Evolutionary conservation across 2,888 invertebrate genomes (phyloP), one percentile per base, ranked within the genome.

Genomic region (Volucella zonaria): DNA sequence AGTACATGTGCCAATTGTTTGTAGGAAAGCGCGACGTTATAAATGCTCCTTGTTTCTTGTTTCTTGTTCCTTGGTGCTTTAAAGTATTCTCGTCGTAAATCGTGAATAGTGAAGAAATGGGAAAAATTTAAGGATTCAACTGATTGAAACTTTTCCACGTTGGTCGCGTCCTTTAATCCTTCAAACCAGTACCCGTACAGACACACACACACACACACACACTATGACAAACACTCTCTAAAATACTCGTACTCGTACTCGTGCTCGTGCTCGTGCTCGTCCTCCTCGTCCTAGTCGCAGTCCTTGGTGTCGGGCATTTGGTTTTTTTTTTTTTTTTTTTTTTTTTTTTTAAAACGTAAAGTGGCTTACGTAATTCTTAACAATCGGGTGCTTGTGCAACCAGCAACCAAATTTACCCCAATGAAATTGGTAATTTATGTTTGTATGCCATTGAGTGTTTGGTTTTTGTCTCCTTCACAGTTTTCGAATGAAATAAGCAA

Each of bases 341-440:
- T 23, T 23, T 58, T 58, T 42, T 15, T 42, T 58, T 59, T 59
- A 59, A 59, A 59, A 59, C 59, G 43, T 59, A 59, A 59, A 59
- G 59, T 59, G 59, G 59, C 59, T 59, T 59, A 59, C 59, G 43
- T 59, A 59, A 59, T 43, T 59, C 42, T 42, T 43, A 18, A 59
- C 59, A 59, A 59, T 40, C 59, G 59, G 59, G 18, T 18, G 59
- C 12, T 42, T 40, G 43, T 18, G 43, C 59, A 59, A 40, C 42
- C 59, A 42, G 43, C 59, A 59, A 40, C 42, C 59, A 42, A 59
- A 42, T 59, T 43, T 59, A 43, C 43, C 15, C 43, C 59, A 59
- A 42, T 59, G 59, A 59, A 59, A 59, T 59, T 42, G 59, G 42
- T 59, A 59, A 59, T 59, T 59, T 59, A 59, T 59, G 43, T 59